Base-by-base conservation (phyloP, 2,113 vertebrate species). In the Lanius ludovicianus region DNA sequence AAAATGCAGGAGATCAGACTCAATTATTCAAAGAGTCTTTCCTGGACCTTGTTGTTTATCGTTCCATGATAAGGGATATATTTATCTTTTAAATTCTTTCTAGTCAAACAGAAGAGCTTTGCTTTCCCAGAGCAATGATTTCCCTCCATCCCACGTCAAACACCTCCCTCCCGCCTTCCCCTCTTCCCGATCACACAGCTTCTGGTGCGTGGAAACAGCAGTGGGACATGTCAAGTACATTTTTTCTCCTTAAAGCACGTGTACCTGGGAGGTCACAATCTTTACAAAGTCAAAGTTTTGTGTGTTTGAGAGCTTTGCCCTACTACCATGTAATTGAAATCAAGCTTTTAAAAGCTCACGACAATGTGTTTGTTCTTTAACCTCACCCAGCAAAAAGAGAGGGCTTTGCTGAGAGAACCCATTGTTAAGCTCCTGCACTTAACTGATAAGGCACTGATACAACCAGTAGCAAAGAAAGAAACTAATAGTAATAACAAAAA, bases 271-370 rank as follows among this genome's bases (percentile, higher is more conserved):
- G 96, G 96, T 95, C 96, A 96, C 73, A 96, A 62, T 96, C 96
- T 95, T 94, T 93, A 96, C 93, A 97, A 96, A 97, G 96, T 97
- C 96, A 94, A 95, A 97, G 96, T 96, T 96, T 95, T 91, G 90
- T 96, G 93, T 96, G 86, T 94, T 96, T 93, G 95, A 94, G 96
- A 96, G 96, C 95, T 97, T 97, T 97, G 93, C 93, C 96, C 96
- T 96, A 96, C 95, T 87, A 97, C 80, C 90, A 94, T 96, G 96
- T 96, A 95, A 95, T 95, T 94, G 93, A 96, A 94, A 97, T 94
- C 88, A 78, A 84, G 92, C 93, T 96, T 96, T 96, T 93, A 96
- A 95, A 96, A 95, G 93, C 94, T 92, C 90, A 96, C 44, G 15
- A 70, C 90, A 90, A 73, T 82, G 86, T 96, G 74, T 96, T 97